phyloP scores from a whole-genome alignment of 2,888 invertebrate species.

The Sarcophaga rosellei region DNA sequence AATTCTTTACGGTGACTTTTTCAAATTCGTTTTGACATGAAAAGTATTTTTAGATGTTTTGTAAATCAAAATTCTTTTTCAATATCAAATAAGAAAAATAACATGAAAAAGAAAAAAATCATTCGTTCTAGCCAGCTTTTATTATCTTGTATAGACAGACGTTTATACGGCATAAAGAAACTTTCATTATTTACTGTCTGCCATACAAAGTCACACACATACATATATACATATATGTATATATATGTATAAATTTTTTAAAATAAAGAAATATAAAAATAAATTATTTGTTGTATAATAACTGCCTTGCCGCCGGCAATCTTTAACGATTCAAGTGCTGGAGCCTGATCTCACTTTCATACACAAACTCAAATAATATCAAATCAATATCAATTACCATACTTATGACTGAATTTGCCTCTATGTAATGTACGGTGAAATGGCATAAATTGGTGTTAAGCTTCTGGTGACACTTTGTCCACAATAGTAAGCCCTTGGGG shows the following conservation, averaged over 20 bases:
- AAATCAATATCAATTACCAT: constrained; percentile 8
- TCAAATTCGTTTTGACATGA: constrained; percentile 48
- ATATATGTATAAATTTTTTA: neutral
- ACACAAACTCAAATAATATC: neutral
- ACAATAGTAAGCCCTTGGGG: constrained; percentile 30
- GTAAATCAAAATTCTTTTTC: constrained; percentile 23
- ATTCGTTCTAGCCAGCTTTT: constrained; percentile 49
- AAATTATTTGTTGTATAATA: constrained; percentile 30
- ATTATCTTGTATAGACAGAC: constrained; percentile 7
- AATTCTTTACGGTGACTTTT: constrained; percentile 55
- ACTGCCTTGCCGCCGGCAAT: constrained; percentile 55
- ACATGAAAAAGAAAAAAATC: constrained; percentile 8
- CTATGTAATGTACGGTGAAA: neutral
- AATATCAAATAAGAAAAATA: constrained; percentile 28
- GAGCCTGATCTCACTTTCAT: constrained; percentile 16
- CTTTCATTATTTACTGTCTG: neutral
- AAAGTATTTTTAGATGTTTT: constrained; percentile 57
- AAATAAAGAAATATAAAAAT: neutral
- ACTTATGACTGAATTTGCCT: neutral
- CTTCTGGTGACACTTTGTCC: constrained; percentile 52
- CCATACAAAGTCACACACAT: too few species aligned
- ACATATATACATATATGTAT: too few species aligned
- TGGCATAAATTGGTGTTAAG: neutral
- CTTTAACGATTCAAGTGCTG: constrained; percentile 35
- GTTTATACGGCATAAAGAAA: constrained; percentile 20